phyloP scores from a whole-genome alignment of 2,888 invertebrate species.

The Gryllus longicercus region DNA sequence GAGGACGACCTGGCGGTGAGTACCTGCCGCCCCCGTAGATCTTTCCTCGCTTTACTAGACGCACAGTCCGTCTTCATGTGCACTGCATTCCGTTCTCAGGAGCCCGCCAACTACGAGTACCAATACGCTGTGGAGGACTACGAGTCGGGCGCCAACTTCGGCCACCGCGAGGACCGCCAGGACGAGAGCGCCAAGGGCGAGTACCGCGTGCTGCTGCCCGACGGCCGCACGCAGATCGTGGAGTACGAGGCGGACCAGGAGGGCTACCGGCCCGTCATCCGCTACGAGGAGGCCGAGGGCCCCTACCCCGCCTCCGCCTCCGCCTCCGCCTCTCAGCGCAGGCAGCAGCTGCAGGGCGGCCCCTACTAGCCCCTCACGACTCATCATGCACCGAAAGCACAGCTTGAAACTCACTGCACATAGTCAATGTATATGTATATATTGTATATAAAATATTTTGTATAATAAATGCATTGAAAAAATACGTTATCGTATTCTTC shows the following conservation, averaged over 20 bases:
- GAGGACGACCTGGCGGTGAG: constrained; percentile 3
- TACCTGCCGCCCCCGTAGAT: neutral
- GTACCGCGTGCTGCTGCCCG: constrained; percentile 81
- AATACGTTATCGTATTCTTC: no score
- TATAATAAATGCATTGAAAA: no score
- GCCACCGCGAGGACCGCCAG: constrained; percentile 79
- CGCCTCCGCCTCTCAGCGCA: constrained; percentile 41
- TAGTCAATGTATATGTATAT: no score
- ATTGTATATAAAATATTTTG: no score
- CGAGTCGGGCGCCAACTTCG: constrained; percentile 74
- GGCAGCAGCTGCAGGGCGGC: no score
- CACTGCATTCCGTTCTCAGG: constrained; percentile 51
- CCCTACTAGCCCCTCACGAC: no score
- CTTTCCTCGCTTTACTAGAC: neutral
- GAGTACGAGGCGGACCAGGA: constrained; percentile 79
- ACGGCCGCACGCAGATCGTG: constrained; percentile 82
- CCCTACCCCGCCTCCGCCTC: constrained; percentile 46
- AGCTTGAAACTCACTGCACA: no score
- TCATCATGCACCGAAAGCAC: no score
- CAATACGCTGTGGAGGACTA: constrained; percentile 79
- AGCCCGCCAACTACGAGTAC: constrained; percentile 82
- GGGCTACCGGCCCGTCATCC: constrained; percentile 77
- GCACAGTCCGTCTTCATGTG: neutral
- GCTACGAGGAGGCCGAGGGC: constrained; percentile 70
- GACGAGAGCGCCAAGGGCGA: constrained; percentile 78